Percentiles rank a stretch among this genome's conserved stretches.
Evolutionary conservation across 2,888 invertebrate species (phyloP).

Genomic region (Calameuta idolon): DNA sequence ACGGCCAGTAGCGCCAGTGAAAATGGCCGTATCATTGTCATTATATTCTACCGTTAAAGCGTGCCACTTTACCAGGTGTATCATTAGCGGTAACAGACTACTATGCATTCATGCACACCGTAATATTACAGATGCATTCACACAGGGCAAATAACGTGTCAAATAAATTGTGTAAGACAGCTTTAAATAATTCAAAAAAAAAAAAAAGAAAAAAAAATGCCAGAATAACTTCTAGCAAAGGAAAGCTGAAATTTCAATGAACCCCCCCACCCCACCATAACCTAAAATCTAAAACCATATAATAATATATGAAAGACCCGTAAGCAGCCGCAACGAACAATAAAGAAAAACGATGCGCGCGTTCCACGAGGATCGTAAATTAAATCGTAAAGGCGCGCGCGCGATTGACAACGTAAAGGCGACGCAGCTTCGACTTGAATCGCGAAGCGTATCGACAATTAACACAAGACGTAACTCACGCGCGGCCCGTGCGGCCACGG

Average conservation of each 20-base stretch:
- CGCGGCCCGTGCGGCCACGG: slow-evolving; percentile 27
- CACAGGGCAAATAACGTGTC: background rate
- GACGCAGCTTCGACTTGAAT: slow-evolving; percentile 33
- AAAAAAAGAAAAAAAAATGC: no score
- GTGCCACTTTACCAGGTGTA: background rate
- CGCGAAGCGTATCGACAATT: slow-evolving; percentile 46
- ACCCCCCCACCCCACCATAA: background rate
- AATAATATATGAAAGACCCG: background rate
- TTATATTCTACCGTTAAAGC: background rate
- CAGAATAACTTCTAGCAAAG: no score
- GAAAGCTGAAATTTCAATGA: no score
- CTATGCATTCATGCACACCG: background rate
- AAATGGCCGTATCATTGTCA: background rate
- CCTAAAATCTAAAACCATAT: background rate
- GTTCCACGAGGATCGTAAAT: slow-evolving; percentile 33
- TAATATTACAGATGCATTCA: background rate
- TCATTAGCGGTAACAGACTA: background rate
- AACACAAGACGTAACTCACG: slow-evolving; percentile 48
- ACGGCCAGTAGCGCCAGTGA: background rate
- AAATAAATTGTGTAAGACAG: background rate
- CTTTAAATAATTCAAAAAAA: background rate
- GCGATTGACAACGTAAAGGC: slow-evolving; percentile 38
- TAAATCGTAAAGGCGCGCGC: slow-evolving; percentile 26
- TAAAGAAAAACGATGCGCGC: background rate
- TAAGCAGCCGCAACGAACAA: background rate